Percentiles rank a stretch among this genome's conserved stretches.
phyloP scores from a whole-genome alignment of 2,888 invertebrate genomes.

The Oscheius sp. region DNA sequence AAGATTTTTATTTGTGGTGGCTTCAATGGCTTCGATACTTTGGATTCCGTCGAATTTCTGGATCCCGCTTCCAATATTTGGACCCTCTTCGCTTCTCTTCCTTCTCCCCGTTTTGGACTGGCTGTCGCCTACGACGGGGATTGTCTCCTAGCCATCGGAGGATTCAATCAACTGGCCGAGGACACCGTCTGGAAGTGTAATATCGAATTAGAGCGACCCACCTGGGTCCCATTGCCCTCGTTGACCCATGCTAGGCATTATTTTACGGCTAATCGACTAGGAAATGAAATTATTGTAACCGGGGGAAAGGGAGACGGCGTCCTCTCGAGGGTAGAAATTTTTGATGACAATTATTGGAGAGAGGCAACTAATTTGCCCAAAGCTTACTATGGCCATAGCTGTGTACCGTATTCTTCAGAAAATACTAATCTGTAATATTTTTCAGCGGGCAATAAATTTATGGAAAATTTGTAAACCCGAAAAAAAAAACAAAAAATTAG shows the following conservation, averaged over 20 bases:
- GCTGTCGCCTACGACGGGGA: not conserved
- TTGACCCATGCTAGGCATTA: no score
- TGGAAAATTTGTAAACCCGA: no score
- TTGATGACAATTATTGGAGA: slow-evolving; percentile 1
- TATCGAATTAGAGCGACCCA: no score
- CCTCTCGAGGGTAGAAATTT: not conserved
- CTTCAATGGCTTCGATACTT: not conserved
- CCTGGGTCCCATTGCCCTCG: no score
- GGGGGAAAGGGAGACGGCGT: slow-evolving; percentile 14
- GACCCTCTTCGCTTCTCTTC: slow-evolving; percentile 1
- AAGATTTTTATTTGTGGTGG: slow-evolving; percentile 32
- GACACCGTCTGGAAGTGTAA: no score
- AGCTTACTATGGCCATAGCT: no score
- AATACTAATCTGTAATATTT: no score
- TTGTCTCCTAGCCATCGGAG: no score
- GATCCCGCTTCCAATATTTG: slow-evolving; percentile 6
- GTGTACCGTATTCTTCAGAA: no score
- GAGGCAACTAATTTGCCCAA: not conserved
- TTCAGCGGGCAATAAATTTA: no score
- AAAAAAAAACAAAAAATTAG: no score
- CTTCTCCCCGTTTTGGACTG: not conserved
- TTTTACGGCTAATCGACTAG: slow-evolving; percentile 1
- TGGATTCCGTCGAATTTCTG: slow-evolving; percentile 6
- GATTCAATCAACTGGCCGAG: no score
- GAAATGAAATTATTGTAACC: slow-evolving; percentile 14